Evolutionary conservation across 1,140 invertebrate species (phyloP), one percentile per base, ranked within the genome.

Genomic region (Mamestra configurata): DNA sequence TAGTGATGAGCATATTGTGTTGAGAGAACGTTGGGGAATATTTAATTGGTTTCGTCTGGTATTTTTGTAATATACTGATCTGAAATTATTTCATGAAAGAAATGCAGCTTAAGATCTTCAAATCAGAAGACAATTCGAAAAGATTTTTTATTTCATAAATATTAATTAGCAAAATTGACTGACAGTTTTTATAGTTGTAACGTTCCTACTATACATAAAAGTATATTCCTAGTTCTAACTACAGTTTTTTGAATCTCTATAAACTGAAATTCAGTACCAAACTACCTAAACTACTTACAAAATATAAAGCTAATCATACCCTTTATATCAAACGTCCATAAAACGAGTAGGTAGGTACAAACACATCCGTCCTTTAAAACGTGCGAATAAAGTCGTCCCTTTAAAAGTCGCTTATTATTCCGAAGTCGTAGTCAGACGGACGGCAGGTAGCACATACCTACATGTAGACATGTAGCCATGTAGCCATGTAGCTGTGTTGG

Each of bases 361-460:
- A 46, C 40, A 68, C 22, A 70, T 70, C 40, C 57, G 37, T 31
- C 35, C 57, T 57, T 75, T 64, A 49, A 76, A 76, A 31, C 49
- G 72, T 76, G 51, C 57, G 57, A 61, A 71, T 57, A 73, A 57
- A 57, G 27, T 18, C 13, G 55, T 78, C 70, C 73, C 71, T 66
- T 80, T 82, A 43, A 79, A 81, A 61, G 53, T 15, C 22, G 43
- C 82, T 84, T 84, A 77, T 78, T 80, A 81, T 81, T 81, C 79
- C 53, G 73, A 22, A 61, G 20, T 46, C 75, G 68, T 81, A 73
- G 79, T 27, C 71, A 66, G 59, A 68, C 51, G 76, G 68, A 64
- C 57, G 66, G 55, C 73, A 77, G 76, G 80, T 77, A 78, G 49
- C 24, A 77, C 37, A 59, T 61, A 24, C 20, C 20, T 71, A 71